Conservation (phyloP, 1,140 invertebrate genomes). For the Panagrolaimus sp. region DNA sequence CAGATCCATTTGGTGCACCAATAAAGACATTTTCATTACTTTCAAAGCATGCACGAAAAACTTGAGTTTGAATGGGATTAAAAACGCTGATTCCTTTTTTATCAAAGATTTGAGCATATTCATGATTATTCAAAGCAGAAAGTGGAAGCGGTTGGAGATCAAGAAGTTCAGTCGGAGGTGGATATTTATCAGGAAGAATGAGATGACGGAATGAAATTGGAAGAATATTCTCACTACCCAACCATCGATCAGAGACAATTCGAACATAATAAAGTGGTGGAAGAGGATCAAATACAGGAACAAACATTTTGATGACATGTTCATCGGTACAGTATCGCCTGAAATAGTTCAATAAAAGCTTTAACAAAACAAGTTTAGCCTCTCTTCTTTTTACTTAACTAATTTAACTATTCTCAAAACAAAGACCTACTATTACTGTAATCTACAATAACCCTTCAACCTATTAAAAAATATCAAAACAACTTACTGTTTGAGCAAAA, state of each 20-base stretch:
- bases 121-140: constrained; percentile 71
- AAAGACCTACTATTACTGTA: too few species aligned
- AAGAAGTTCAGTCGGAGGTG: constrained; percentile 92
- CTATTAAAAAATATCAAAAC: too few species aligned
- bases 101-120: constrained; percentile 78
- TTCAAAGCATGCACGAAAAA: constrained; percentile 97
- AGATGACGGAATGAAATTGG: constrained; percentile 95
- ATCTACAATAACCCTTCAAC: too few species aligned
- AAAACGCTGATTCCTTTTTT: constrained; percentile 80
- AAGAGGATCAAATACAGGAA: constrained; percentile 93
- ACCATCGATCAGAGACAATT: constrained; percentile 66
- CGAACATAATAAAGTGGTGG: constrained; percentile 95
- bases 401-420: too few species aligned
- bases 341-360: constrained; percentile 20
- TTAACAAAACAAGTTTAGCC: too few species aligned
- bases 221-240: constrained; percentile 79
- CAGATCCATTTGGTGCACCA: constrained; percentile 91
- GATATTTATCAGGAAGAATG: constrained; percentile 93
- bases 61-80: constrained; percentile 98
- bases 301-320: constrained; percentile 93
- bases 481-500: constrained; percentile 77
- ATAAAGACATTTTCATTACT: constrained; percentile 97
- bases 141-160: constrained; percentile 91
- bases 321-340: constrained; percentile 85
- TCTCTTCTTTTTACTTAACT: too few species aligned